A percentile compares a stretch with the other conserved stretches of the same genome.
Evolutionary conservation across 2,888 invertebrate genomes (phyloP).

Genomic region (Helobdella robusta): DNA sequence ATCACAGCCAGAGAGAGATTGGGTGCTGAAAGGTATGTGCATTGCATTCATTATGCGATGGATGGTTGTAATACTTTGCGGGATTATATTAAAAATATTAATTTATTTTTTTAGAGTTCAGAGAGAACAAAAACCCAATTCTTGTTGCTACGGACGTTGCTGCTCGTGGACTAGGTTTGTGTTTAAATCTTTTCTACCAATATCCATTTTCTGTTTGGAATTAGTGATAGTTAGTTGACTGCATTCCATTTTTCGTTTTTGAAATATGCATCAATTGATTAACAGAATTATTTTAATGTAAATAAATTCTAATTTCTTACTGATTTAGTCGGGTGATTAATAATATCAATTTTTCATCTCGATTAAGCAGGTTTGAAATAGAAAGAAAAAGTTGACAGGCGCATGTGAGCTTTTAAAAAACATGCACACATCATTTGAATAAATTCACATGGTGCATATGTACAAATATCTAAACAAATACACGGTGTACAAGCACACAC

Average conservation of each 20-base stretch:
- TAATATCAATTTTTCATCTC: no score
- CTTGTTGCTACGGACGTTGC: constrained; percentile 92
- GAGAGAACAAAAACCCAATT: constrained; percentile 70
- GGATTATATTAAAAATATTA: neutral
- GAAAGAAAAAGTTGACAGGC: no score
- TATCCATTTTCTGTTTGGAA: neutral
- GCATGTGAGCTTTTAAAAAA: no score
- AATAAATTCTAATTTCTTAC: neutral
- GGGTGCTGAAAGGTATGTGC: constrained; percentile 31
- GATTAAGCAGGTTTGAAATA: no score
- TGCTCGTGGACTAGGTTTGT: constrained; percentile 71
- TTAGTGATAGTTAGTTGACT: neutral
- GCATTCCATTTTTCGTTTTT: no score
- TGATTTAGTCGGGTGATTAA: no score
- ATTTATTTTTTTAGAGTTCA: constrained; percentile 61
- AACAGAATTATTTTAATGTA: neutral
- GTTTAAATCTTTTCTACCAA: neutral
- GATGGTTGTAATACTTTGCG: neutral
- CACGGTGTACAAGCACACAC: no score
- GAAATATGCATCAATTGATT: no score
- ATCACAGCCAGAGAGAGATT: constrained; percentile 35
- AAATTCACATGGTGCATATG: no score
- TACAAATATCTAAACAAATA: no score
- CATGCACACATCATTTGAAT: no score
- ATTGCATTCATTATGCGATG: neutral